Evolutionary conservation across 2,888 invertebrate species (phyloP).

Genomic region (Eudiplozoon nipponicum): DNA sequence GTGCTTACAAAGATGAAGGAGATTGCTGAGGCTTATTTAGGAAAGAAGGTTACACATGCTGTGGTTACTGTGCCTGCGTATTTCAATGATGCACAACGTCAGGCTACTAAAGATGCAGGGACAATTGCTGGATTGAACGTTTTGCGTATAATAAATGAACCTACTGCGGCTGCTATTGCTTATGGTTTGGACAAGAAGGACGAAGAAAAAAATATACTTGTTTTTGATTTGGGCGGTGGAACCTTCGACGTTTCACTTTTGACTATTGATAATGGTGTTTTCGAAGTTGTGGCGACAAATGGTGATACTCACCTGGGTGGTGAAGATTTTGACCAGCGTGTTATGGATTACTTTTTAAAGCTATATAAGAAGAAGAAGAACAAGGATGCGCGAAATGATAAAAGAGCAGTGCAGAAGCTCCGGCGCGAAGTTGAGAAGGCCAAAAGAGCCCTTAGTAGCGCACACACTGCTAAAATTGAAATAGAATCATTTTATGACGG

Average conservation of each 20-base stretch:
- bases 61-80: conserved; percentile 84
- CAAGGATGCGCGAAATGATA: conserved; percentile 66
- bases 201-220: conserved; percentile 82
- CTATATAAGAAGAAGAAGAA: conserved; percentile 92
- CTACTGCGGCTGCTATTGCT: conserved; percentile 64
- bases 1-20: conserved; percentile 87
- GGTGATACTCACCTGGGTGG: conserved; percentile 84
- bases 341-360: conserved; percentile 94
- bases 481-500: conserved; percentile 91
- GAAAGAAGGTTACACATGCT: conserved; percentile 54
- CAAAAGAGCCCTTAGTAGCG: conserved; percentile 64
- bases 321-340: conserved; percentile 87
- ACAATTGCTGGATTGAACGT: conserved; percentile 60
- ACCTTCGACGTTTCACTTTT: conserved; percentile 90
- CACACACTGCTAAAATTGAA: conserved; percentile 80
- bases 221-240: conserved; percentile 93
- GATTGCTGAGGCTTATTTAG: conserved; percentile 78
- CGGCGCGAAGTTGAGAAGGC: conserved; percentile 87
- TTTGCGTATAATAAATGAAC: conserved; percentile 79
- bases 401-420: conserved; percentile 68
- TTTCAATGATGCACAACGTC: conserved; percentile 96
- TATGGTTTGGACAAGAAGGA: conserved; percentile 75
- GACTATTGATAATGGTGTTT: conserved; percentile 90
- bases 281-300: conserved; percentile 52
- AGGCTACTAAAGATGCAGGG: conserved; percentile 92